phyloP scores from a whole-genome alignment of 2,888 invertebrate genomes.

The Mesorhabditis sp. region DNA sequence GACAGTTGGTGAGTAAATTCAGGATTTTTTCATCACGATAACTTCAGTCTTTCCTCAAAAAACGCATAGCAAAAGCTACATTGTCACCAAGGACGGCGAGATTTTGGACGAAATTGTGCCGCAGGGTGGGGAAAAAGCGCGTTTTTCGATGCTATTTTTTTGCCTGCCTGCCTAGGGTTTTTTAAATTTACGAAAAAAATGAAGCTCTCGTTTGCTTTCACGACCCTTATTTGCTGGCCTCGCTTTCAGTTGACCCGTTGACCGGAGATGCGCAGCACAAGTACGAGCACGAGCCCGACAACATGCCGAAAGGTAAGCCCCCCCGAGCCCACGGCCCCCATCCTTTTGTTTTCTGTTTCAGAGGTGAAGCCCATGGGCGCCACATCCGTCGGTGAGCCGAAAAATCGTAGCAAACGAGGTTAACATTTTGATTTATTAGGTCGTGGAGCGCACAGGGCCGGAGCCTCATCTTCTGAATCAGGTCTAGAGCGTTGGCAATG shows the following conservation, averaged over 20 bases:
- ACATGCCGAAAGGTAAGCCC: not conserved
- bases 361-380: not conserved
- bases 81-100: not conserved
- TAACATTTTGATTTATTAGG: constrained; percentile 1
- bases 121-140: not conserved
- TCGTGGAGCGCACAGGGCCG: not conserved
- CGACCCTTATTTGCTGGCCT: not conserved
- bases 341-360: not conserved
- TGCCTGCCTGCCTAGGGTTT: not conserved
- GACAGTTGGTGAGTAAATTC: constrained; percentile 6
- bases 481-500: too few relatives aligned
- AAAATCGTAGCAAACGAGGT: not conserved
- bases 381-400: not conserved
- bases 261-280: not conserved
- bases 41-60: not conserved
- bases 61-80: not conserved
- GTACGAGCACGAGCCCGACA: not conserved
- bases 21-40: not conserved
- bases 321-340: not conserved
- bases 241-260: not conserved
- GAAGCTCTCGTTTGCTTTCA: not conserved
- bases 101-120: not conserved
- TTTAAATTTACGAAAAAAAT: not conserved
- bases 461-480: not conserved
- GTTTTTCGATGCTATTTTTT: not conserved